phyloP scores from a whole-genome alignment of 2,888 invertebrate species.

The Athetis lepigone region DNA sequence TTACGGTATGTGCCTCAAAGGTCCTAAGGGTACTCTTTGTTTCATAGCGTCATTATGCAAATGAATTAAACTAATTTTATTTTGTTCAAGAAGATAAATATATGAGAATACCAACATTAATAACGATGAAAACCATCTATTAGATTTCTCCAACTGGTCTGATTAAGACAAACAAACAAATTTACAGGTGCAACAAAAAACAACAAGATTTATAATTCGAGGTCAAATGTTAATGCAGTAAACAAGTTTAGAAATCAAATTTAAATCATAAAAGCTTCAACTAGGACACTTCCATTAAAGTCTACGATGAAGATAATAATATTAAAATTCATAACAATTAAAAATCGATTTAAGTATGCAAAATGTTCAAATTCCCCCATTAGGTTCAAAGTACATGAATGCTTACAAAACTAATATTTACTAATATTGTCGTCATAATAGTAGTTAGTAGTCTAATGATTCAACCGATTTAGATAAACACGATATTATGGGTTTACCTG shows the following conservation, averaged over 20 bases:
- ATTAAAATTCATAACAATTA: constrained; percentile 30
- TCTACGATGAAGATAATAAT: neutral
- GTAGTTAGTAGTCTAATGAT: constrained; percentile 43
- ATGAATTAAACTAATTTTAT: constrained; percentile 36
- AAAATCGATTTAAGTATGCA: neutral
- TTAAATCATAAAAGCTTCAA: constrained; percentile 33
- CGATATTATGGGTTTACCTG: constrained; percentile 36
- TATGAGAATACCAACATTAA: neutral
- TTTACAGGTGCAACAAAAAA: constrained; percentile 13
- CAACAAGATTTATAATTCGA: constrained; percentile 5
- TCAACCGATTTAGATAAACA: constrained; percentile 55
- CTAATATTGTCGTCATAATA: constrained; percentile 30
- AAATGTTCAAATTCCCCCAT: constrained; percentile 4
- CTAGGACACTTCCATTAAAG: constrained; percentile 22
- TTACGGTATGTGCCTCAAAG: constrained; percentile 35
- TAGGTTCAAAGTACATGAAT: constrained; percentile 9
- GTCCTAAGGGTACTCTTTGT: constrained; percentile 38
- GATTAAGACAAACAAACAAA: constrained; percentile 18
- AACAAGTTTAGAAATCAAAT: constrained; percentile 45
- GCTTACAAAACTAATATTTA: constrained; percentile 17
- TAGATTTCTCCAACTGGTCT: constrained; percentile 25
- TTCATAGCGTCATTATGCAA: constrained; percentile 34
- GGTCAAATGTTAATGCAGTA: constrained; percentile 43
- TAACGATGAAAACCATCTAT: constrained; percentile 13
- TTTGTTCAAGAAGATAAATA: constrained; percentile 17